These are phyloP conservation scores for Acipenser oxyrinchus DNA, from an alignment of 2,797 vertebrate genomes.

Conservation along the genomic window DNA sequence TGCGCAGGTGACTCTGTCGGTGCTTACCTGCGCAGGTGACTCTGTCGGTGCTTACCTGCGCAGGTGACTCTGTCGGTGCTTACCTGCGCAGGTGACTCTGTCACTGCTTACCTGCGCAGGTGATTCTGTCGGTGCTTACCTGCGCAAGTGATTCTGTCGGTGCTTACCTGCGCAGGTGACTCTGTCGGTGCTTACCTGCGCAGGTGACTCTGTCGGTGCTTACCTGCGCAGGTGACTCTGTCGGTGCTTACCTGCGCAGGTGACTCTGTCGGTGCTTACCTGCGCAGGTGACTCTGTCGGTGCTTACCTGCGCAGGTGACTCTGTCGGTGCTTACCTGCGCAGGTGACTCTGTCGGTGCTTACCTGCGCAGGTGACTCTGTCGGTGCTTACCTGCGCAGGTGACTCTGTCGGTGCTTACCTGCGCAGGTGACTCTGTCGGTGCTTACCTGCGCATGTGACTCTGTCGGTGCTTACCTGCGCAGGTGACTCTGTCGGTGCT, in stretches of 20 bases:
- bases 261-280: neutral
- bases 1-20: neutral
- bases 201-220: neutral
- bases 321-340: neutral
- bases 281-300: neutral
- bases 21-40: neutral
- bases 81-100: neutral
- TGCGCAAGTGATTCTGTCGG: neutral
- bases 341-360: neutral
- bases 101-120: no score
- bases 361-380: no score
- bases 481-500: no score
- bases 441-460: neutral
- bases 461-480: neutral
- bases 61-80: no score
- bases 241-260: neutral
- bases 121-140: no score
- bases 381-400: neutral
- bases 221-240: neutral
- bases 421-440: neutral
- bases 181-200: neutral
- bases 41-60: no score
- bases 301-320: neutral
- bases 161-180: neutral
- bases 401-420: neutral